phyloP scores from a whole-genome alignment of 1,140 invertebrate species.

The Bombus sibiricus region DNA sequence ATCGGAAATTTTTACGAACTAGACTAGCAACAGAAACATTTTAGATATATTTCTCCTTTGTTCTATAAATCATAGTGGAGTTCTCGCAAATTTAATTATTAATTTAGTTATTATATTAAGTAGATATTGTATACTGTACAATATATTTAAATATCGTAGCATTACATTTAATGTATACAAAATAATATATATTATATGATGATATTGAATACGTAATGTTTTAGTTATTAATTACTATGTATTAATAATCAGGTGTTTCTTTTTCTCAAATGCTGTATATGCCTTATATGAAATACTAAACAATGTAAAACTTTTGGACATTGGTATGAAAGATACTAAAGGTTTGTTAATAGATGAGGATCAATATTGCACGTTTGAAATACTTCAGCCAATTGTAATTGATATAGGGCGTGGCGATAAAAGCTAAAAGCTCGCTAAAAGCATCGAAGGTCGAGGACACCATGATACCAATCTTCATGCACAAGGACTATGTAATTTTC shows the following conservation, averaged over 20 bases:
- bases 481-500: not conserved
- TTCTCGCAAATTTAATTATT: too few species aligned
- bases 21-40: too few species aligned
- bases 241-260: not conserved
- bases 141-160: too few species aligned
- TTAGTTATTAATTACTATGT: not conserved
- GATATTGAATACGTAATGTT: too few species aligned
- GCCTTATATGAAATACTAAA: not conserved
- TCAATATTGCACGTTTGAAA: not conserved
- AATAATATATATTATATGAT: not conserved
- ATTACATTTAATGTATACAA: not conserved
- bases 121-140: too few species aligned
- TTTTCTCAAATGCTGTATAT: not conserved
- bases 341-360: not conserved
- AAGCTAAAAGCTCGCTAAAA: slow-evolving; percentile 29
- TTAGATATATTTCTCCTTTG: too few species aligned
- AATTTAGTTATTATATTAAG: too few species aligned
- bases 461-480: not conserved
- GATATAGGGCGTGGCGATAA: slow-evolving; percentile 20
- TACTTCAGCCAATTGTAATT: not conserved
- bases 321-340: not conserved
- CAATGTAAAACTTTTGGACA: not conserved
- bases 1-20: too few species aligned
- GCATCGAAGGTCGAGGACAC: not conserved
- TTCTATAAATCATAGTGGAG: too few species aligned